Evolutionary conservation across 2,113 vertebrate species (phyloP), one percentile per base, ranked within the genome.

Genomic region (Sterrhoptilus dennistouni): DNA sequence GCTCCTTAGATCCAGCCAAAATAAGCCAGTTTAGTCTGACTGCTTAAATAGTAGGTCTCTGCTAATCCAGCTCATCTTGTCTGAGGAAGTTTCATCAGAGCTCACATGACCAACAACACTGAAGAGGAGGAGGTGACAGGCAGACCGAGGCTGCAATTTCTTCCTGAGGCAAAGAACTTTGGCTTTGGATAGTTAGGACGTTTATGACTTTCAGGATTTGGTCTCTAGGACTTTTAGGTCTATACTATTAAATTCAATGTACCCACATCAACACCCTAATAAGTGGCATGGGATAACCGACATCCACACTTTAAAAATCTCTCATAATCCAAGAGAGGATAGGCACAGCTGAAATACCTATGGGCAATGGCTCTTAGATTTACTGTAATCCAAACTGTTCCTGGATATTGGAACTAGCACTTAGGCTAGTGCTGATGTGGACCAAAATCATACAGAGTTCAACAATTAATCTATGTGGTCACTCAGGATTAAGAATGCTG

Each of bases 21-120:
- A 90, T 74, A 93, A 93, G 27, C 50, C 83, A 77, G 76, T 93
- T 77, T 93, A 95, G 88, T 83, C 88, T 70, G 35, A 47, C 59
- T 83, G 54, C 68, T 88, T 93, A 93, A 95, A 89, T 5, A 83
- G 63, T 61, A 83, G 66, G 15, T 86, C 38, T 86, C 53, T 63
- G 42, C 15, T 95, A 95, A 93, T 83, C 86, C 94, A 83, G 71
- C 76, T 97, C 50, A 92, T 82, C 47, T 70, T 33, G 53, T 33
- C 50, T 96, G 88, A 90, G 80, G 63, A 72, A 80, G 31, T 53
- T 83, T 77, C 15, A 0, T 83, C 66, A 93, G 66, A 69, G 42
- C 17, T 93, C 49, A 83, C n/a, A 9, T 23, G 25, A 88, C 38
- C 31, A 88, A 54, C 23, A 92, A 22, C 81, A 74, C 36, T 83